Base-by-base conservation (phyloP, 2,797 vertebrate genomes). In the Hapalemur alaotrensis region DNA sequence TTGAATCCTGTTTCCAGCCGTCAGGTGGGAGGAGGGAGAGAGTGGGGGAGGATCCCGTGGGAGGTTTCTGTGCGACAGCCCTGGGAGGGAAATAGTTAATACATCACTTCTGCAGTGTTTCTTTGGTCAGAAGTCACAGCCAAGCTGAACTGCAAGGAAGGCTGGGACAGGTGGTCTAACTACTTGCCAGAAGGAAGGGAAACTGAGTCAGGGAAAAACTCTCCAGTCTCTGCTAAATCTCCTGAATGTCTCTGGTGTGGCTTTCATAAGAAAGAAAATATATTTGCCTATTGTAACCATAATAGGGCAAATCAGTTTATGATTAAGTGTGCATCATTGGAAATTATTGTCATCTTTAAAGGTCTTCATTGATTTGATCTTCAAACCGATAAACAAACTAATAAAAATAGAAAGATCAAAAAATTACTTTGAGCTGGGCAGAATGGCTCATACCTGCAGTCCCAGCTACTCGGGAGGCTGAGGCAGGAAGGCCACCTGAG, bases 311-410 rank as follows among this genome's bases (percentile, higher is more conserved):
- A 70, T 86, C 52, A 54, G 10, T 50, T 65, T 82, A 69, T 72
- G 8, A 57, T 57, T 25, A 57, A 92, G 9, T 48, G 48, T 50
- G n/a, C 72, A 30, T 69, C 22, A 14, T 18, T 92, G 50, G 35
- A 90, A 94, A 94, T 69, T 78, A 75, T 50, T 43, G 79, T 97
- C 63, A 92, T 92, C 59, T 69, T 81, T 61, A 80, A 90, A 46
- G 3, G 1, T 76, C 35, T 80, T 90, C 23, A 63, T 41, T 67
- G 35, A 54, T 86, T 80, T 94, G 43, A 84, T 80, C 65, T 80
- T 93, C 46, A 93, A 80, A 88, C 20, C 46, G 76, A 73, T 61
- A 93, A 75, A 69, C 11, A n/a, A 84, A 83, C 46, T 5, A 28
- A 78, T 46, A 91, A 65, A 75, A 86, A 80, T 17, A 72, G 18